Evolutionary conservation across 2,797 vertebrate genomes (phyloP).

Genomic region (Paramormyrops hopkinsi): DNA sequence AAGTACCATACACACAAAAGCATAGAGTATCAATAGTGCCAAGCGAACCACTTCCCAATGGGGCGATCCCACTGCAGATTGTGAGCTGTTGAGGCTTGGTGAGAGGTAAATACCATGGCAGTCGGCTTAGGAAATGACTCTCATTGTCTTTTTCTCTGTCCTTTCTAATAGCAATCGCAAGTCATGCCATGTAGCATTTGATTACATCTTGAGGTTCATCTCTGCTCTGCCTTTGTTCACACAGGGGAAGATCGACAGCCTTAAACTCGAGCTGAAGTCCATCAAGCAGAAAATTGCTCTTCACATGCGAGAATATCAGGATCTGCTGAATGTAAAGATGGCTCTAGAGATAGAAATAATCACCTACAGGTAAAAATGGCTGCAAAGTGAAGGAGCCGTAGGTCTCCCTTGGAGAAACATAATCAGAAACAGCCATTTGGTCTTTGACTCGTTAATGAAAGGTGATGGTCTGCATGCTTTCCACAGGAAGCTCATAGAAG

Average conservation of each 20-base stretch:
- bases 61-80: background rate
- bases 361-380: conserved; percentile 62
- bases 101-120: background rate
- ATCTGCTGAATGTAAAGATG: conserved; percentile 70
- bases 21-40: background rate
- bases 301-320: conserved; percentile 67
- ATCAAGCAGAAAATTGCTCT: conserved; percentile 66
- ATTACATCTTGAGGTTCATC: background rate
- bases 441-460: background rate
- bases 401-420: background rate
- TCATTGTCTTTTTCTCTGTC: background rate
- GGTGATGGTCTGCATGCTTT: background rate
- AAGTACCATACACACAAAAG: background rate
- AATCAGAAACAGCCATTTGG: background rate
- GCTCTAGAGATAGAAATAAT: conserved; percentile 69
- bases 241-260: conserved; percentile 50
- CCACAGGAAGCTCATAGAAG: conserved; percentile 66
- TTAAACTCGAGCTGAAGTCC: conserved; percentile 57
- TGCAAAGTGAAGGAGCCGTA: background rate
- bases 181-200: background rate
- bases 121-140: background rate
- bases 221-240: background rate
- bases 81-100: background rate
- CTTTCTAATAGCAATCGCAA: background rate
- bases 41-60: background rate